These are phyloP conservation scores for Pterobdella sp. DNA, from an alignment of 2,888 invertebrate genomes.

Conservation along the genomic window DNA sequence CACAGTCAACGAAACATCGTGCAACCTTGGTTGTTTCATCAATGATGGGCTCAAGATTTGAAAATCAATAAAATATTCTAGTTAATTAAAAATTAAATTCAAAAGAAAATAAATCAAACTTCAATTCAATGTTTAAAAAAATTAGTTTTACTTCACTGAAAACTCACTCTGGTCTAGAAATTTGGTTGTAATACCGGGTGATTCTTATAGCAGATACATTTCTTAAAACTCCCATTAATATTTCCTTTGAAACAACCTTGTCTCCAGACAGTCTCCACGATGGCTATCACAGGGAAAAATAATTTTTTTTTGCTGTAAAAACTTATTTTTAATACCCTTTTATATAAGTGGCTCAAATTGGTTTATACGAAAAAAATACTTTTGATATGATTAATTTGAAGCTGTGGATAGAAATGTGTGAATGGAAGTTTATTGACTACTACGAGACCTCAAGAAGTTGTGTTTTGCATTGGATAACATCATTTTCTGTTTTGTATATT, in stretches of 20 bases:
- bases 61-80: too few relatives aligned
- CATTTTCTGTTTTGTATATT: not conserved
- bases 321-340: not conserved
- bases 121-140: not conserved
- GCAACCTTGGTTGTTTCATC: slow-evolving; percentile 29
- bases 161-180: not conserved
- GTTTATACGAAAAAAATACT: too few relatives aligned
- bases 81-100: too few relatives aligned
- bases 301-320: too few relatives aligned
- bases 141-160: too few relatives aligned
- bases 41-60: not conserved
- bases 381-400: too few relatives aligned
- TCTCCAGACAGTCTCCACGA: not conserved
- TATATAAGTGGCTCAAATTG: not conserved
- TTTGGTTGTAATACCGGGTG: not conserved
- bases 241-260: not conserved
- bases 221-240: not conserved
- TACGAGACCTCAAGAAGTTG: slow-evolving; percentile 1
- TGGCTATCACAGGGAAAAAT: not conserved
- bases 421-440: too few relatives aligned
- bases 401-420: too few relatives aligned
- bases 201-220: not conserved
- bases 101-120: too few relatives aligned
- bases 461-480: not conserved
- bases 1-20: slow-evolving; percentile 29